Percentiles rank a stretch among this genome's conserved stretches.
phyloP scores from a whole-genome alignment of 2,113 vertebrate species.

The Phylloscopus trochiloides region DNA sequence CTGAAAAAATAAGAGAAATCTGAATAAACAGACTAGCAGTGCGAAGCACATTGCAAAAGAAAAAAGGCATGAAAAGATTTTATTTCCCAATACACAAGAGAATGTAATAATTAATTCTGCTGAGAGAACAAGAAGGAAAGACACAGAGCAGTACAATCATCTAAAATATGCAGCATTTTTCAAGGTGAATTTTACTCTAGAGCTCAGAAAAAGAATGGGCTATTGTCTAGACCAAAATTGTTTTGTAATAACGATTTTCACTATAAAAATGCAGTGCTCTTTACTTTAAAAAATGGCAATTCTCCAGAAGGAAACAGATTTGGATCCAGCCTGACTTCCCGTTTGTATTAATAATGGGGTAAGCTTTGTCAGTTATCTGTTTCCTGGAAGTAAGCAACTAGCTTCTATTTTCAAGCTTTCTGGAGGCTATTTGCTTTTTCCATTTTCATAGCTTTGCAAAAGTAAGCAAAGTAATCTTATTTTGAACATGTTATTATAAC shows the following conservation, averaged over 20 bases:
- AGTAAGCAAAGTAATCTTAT: neutral
- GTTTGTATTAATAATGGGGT: neutral
- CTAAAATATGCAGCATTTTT: neutral
- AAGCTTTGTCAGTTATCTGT: neutral
- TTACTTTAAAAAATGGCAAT: neutral
- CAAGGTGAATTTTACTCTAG: conserved; percentile 26
- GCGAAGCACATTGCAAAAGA: neutral
- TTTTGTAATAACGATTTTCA: conserved; percentile 2
- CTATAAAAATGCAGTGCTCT: neutral
- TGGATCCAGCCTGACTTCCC: neutral
- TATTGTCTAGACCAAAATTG: neutral
- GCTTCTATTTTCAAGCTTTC: neutral
- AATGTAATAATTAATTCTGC: neutral
- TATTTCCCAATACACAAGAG: neutral
- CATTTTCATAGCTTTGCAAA: neutral
- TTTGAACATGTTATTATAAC: neutral
- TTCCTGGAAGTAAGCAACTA: neutral
- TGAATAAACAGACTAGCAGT: neutral
- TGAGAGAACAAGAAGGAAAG: neutral
- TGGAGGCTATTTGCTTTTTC: neutral
- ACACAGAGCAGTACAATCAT: neutral
- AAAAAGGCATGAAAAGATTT: neutral
- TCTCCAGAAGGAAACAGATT: neutral
- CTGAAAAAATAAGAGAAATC: neutral
- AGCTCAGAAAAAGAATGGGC: neutral